Base-by-base conservation (phyloP, 2,888 invertebrate species). In the Galerucella nymphaeae region DNA sequence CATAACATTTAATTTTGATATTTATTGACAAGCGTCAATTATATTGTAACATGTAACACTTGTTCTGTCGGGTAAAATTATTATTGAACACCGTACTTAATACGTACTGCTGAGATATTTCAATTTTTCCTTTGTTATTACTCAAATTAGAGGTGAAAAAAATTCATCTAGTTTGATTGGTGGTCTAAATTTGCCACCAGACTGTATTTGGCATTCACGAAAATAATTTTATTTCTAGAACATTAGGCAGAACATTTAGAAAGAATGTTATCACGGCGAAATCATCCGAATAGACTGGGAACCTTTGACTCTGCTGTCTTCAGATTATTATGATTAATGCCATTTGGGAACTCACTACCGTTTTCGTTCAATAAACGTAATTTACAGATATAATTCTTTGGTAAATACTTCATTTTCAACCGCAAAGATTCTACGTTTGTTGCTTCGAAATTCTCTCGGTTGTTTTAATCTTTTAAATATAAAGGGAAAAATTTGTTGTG, bases 301-400 rank as follows among this genome's bases (percentile, higher is more conserved):
- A 66, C 65, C 65, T 66, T 66, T 55, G 65, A 66, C 55, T 66
- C 41, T 66, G 65, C 65, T 66, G 65, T 66, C 65, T 66, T 66
- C 65, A 66, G 55, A 66, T 66, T 66, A 66, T 66, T 66, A 66
- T 66, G 65, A 66, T 66, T 55, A 66, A 66, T 66, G 65, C 48
- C 41, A 14, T 55, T 66, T 38, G 23, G 55, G 41, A 55, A 18
- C 55, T 55, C 50, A 58, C 58, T 58, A 66, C 65, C 53, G 41
- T 66, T 66, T 66, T 66, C 65, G 55, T 50, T 66, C 55, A 66
- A 50, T 66, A 66, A 23, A 55, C 65, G 16, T 66, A 55, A 66
- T 66, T 66, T 66, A 62, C 42, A 62, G 61, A 62, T 62, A 62
- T 62, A 58, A 58, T 58, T 58, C 58, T 58, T 58, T 14, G 30